Base-by-base conservation (phyloP, 2,888 invertebrate species). In the Acrocera orbiculus region DNA sequence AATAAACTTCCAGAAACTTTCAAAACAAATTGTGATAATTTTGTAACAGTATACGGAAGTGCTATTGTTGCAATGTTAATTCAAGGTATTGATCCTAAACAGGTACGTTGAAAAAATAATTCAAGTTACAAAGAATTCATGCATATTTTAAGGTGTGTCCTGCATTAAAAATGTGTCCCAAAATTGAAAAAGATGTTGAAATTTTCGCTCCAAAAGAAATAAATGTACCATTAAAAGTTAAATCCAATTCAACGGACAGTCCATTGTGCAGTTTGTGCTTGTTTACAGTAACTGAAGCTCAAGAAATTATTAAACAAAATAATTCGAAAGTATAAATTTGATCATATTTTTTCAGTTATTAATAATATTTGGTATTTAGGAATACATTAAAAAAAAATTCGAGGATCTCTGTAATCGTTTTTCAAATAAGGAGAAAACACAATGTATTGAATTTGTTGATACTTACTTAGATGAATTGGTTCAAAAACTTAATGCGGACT, bases 311-410 rank as follows among this genome's bases (percentile, higher is more conserved):
- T 9, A 72, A 76, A 49, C 66, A 73, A 41, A 73, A 83, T 46
- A 76, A 70, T 49, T 80, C 79, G 19, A 77, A 80, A 69, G 80
- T 79, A n/a, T n/a, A n/a, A n/a, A n/a, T n/a, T n/a, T n/a, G n/a
- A n/a, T n/a, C n/a, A n/a, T n/a, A n/a, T n/a, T n/a, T n/a, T n/a
- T 11, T 19, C 2, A 9, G 19, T 29, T 29, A 11, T 29, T n/a
- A 20, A 30, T 24, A 32, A 15, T 39, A 35, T 30, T 41, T 42
- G 39, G 25, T 42, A 50, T 58, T 6, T 53, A 83, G 81, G 70
- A 63, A 14, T 70, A 64, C 44, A 81, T 87, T 44, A 69, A 72
- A 46, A 49, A 64, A 10, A 78, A 75, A 1, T 62, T 87, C 13
- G 68, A 75, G 44, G 67, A 66, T 39, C 64, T 89, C 1, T 89